phyloP scores from a whole-genome alignment of 2,888 invertebrate species.

The Phaedon cochleariae region DNA sequence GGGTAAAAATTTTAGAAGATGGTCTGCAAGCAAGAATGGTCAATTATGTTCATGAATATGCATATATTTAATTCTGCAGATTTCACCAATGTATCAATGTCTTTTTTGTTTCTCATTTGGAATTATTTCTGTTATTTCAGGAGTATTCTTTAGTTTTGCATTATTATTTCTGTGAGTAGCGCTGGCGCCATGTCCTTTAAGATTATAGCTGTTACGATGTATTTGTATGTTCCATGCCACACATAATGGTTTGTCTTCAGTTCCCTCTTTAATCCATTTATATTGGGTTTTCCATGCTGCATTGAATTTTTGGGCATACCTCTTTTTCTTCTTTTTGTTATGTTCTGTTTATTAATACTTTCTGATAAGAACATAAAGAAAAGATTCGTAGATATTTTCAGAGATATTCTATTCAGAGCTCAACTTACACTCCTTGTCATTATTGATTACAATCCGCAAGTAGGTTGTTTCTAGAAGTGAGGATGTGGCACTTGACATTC shows the following conservation, averaged over 20 bases:
- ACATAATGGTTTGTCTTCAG: background rate
- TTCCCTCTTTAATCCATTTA: background rate
- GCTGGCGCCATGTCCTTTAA: slow-evolving; percentile 10
- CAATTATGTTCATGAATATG: slow-evolving; percentile 20
- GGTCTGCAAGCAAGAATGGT: slow-evolving; percentile 14
- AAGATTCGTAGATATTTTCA: no score
- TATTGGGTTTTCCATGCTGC: slow-evolving; percentile 6
- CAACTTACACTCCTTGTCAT: no score
- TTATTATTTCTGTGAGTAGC: background rate
- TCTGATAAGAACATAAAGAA: no score
- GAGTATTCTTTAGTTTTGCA: slow-evolving; percentile 7
- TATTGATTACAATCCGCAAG: no score
- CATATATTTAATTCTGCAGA: slow-evolving; percentile 16
- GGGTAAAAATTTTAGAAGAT: background rate
- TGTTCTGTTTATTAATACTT: no score
- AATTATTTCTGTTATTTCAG: background rate
- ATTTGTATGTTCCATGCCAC: background rate
- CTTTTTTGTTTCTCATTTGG: background rate
- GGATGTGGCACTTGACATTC: no score
- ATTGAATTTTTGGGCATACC: slow-evolving; percentile 6
- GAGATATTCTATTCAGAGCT: no score
- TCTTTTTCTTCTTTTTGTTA: slow-evolving; percentile 1
- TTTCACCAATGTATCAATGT: slow-evolving; percentile 4
- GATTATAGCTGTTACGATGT: slow-evolving; percentile 7
- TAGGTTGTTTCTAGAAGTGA: no score